phyloP scores from a whole-genome alignment of 2,113 vertebrate genomes.

The Ceuthmochares aereus region DNA sequence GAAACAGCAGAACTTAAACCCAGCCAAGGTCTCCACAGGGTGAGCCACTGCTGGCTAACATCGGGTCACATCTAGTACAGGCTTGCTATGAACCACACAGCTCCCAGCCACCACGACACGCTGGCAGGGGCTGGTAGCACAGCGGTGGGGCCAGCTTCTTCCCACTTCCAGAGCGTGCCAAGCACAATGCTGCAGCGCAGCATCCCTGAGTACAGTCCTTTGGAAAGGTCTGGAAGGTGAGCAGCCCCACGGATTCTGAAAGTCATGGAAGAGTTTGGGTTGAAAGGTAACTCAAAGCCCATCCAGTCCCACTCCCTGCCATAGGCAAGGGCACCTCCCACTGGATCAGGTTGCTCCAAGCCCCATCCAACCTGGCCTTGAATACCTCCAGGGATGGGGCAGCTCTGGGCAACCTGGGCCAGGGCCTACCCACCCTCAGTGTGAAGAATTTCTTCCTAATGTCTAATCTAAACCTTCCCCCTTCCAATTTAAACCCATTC shows the following conservation, averaged over 20 bases:
- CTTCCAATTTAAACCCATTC: too few species aligned
- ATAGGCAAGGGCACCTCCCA: too few species aligned
- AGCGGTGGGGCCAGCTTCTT: background rate
- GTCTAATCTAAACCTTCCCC: too few species aligned
- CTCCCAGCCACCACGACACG: background rate
- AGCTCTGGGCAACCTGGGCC: too few species aligned
- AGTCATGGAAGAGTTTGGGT: background rate
- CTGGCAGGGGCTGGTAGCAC: background rate
- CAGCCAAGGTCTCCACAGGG: background rate
- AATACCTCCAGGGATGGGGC: too few species aligned
- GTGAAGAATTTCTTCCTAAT: too few species aligned
- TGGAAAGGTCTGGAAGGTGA: background rate
- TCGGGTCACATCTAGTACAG: fast-evolving
- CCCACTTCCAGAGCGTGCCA: background rate
- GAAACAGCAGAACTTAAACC: background rate
- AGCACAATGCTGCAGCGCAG: fast-evolving
- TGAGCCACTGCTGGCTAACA: background rate
- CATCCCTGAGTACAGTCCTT: background rate
- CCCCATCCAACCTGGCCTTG: too few species aligned
- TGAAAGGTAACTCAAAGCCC: too few species aligned
- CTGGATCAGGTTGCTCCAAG: too few species aligned
- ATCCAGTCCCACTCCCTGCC: too few species aligned
- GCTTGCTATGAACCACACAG: background rate
- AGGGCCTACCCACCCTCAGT: too few species aligned
- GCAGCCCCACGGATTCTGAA: background rate